Evolutionary conservation across 2,888 invertebrate species (phyloP).

Genomic region (Tromatobia lineatoria): DNA sequence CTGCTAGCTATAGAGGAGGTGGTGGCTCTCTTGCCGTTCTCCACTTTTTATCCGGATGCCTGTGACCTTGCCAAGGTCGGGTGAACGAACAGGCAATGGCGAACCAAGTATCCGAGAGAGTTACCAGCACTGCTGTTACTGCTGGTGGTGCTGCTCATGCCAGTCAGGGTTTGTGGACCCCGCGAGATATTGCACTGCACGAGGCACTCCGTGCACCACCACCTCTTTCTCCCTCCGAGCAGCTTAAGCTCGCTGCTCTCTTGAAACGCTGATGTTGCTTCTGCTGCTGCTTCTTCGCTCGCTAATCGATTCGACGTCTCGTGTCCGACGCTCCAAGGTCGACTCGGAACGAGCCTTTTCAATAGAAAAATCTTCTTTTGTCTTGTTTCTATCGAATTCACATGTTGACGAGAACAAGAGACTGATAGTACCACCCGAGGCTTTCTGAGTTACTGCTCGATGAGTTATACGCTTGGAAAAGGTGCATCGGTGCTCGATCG

Average conservation of each 20-base stretch:
- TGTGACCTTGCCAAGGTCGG: slow-evolving; percentile 85
- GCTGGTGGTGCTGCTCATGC: slow-evolving; percentile 13
- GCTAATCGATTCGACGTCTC: slow-evolving; percentile 72
- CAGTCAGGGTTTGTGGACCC: slow-evolving; percentile 44
- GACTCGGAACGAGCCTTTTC: slow-evolving; percentile 60
- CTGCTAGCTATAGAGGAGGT: slow-evolving; percentile 66
- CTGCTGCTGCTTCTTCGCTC: slow-evolving; percentile 57
- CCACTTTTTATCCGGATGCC: slow-evolving; percentile 77
- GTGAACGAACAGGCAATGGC: slow-evolving; percentile 83
- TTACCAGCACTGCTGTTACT: not conserved
- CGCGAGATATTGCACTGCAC: slow-evolving; percentile 49
- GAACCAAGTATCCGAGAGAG: slow-evolving; percentile 56
- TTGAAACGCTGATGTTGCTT: slow-evolving; percentile 1
- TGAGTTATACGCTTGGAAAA: not conserved
- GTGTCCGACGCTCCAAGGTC: slow-evolving; percentile 68
- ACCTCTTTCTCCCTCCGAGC: slow-evolving; percentile 46
- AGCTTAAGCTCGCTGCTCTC: slow-evolving; percentile 17
- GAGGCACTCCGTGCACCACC: slow-evolving; percentile 39
- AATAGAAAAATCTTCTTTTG: slow-evolving; percentile 48
- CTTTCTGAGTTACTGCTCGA: not conserved
- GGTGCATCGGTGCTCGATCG: too few relatives aligned
- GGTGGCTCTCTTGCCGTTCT: slow-evolving; percentile 61
- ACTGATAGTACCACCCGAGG: not conserved
- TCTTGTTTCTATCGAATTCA: slow-evolving; percentile 45
- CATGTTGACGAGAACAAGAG: slow-evolving; percentile 42